A percentile compares a stretch with the other conserved stretches of the same genome.
phyloP scores from a whole-genome alignment of 2,888 invertebrate genomes.

The Morpho achilles region DNA sequence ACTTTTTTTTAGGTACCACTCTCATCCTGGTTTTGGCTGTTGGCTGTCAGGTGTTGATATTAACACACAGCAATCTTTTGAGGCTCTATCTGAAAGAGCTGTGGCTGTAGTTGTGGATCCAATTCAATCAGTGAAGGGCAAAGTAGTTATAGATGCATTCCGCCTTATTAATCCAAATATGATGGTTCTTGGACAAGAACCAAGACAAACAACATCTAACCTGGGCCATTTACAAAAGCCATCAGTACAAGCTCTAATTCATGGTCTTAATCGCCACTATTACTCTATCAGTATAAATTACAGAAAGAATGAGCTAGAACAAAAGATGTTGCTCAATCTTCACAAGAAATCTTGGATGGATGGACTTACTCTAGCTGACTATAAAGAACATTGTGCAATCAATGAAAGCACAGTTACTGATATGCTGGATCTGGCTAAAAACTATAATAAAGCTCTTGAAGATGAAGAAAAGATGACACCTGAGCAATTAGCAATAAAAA shows the following conservation, averaged over 20 bases:
- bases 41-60: slow-evolving; percentile 99
- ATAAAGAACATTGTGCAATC: slow-evolving; percentile 93
- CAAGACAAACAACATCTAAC: slow-evolving; percentile 98
- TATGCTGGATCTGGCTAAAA: slow-evolving; percentile 98
- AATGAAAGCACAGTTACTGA: slow-evolving; percentile 97
- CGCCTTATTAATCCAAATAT: slow-evolving; percentile 99
- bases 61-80: slow-evolving; percentile 99
- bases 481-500: slow-evolving; percentile 99
- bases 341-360: slow-evolving; percentile 99
- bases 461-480: slow-evolving; percentile 99
- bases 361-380: slow-evolving; percentile 93
- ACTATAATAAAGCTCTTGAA: slow-evolving; percentile 98
- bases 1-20: slow-evolving; percentile 86
- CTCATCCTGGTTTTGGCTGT: slow-evolving; percentile 99
- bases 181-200: slow-evolving; percentile 99
- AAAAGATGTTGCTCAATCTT: slow-evolving; percentile 98
- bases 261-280: slow-evolving; percentile 98
- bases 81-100: slow-evolving; percentile 97
- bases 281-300: slow-evolving; percentile 99
- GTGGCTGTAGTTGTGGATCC: slow-evolving; percentile 99
- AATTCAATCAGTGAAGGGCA: slow-evolving; percentile 99
- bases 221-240: slow-evolving; percentile 99
- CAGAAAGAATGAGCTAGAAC: slow-evolving; percentile 98
- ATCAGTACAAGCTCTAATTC: slow-evolving; percentile 99
- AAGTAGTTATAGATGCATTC: slow-evolving; percentile 99